Percentiles rank a stretch among this genome's conserved stretches.
phyloP scores from a whole-genome alignment of 2,888 invertebrate species.

The Rhingia campestris region DNA sequence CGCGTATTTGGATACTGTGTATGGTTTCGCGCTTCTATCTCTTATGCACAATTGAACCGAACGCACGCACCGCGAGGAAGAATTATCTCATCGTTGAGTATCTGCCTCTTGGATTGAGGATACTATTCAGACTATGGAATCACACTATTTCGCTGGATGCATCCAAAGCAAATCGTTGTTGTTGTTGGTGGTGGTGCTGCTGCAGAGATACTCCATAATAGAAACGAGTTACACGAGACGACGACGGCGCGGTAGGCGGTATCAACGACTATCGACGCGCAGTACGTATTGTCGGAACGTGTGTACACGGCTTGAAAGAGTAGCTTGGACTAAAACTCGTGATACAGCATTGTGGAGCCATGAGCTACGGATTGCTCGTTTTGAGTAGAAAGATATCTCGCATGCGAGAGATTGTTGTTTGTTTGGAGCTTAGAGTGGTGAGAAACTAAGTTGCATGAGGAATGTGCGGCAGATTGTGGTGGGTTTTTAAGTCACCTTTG shows the following conservation, averaged over 20 bases:
- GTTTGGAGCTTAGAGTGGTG: constrained; percentile 43
- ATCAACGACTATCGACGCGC: constrained; percentile 32
- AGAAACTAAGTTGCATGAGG: constrained; percentile 36
- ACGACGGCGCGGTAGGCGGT: constrained; percentile 10
- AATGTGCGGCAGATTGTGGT: constrained; percentile 17
- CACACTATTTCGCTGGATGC: constrained; percentile 17
- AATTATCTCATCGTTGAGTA: constrained; percentile 58
- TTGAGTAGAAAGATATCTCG: constrained; percentile 48
- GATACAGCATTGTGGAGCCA: constrained; percentile 51
- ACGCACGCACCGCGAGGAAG: constrained; percentile 33
- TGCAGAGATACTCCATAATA: constrained; percentile 31
- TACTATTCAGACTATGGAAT: constrained; percentile 22
- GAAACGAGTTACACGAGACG: constrained; percentile 54
- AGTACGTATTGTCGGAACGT: constrained; percentile 23
- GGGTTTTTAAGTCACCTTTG: background rate
- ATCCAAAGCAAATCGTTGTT: constrained; percentile 21
- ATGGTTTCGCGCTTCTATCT: constrained; percentile 10
- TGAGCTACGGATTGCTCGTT: constrained; percentile 24
- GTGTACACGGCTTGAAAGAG: constrained; percentile 64
- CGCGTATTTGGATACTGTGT: constrained; percentile 49
- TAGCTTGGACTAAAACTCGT: constrained; percentile 66
- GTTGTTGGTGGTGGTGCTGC: background rate
- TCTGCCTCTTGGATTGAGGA: constrained; percentile 9
- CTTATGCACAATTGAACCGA: constrained; percentile 5
- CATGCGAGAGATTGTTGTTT: constrained; percentile 53